Conservation (phyloP, 2,888 invertebrate genomes). For the Drosophila hamatofila region DNA sequence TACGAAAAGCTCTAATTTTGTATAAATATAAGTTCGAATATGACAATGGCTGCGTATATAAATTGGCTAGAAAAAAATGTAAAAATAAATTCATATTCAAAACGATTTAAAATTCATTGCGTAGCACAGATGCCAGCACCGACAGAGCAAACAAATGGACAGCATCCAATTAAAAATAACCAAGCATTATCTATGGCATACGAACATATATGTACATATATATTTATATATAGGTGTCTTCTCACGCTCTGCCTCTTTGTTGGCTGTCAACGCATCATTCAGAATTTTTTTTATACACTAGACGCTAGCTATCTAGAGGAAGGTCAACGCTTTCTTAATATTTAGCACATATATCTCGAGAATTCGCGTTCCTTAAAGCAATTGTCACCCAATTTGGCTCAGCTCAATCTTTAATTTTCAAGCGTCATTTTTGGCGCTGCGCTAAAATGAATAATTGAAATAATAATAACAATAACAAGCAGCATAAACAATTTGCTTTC, state of each 20-base stretch:
- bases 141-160: slow-evolving; percentile 17
- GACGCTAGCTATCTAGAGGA: slow-evolving; percentile 35
- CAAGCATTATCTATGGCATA: slow-evolving; percentile 38
- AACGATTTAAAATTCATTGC: slow-evolving; percentile 40
- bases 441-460: slow-evolving; percentile 9
- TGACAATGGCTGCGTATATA: neutral
- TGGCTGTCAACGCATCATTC: slow-evolving; percentile 34
- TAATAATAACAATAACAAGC: slow-evolving; percentile 8
- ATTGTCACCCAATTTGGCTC: slow-evolving; percentile 36
- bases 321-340: slow-evolving; percentile 50
- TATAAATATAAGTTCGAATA: neutral
- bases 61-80: neutral
- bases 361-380: slow-evolving; percentile 2
- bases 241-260: neutral
- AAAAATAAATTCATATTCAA: slow-evolving; percentile 18
- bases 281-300: slow-evolving; percentile 2
- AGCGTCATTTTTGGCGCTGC: neutral
- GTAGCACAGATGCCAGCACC: slow-evolving; percentile 24
- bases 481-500: slow-evolving; percentile 7
- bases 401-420: slow-evolving; percentile 8
- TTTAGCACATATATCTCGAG: slow-evolving; percentile 9
- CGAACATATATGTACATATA: neutral
- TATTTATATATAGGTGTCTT: neutral
- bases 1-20: neutral
- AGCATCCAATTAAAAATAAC: slow-evolving; percentile 49